Evolutionary conservation across 2,888 invertebrate genomes (phyloP), one percentile per base, ranked within the genome.

Genomic region (Hemistola chrysoprasaria): DNA sequence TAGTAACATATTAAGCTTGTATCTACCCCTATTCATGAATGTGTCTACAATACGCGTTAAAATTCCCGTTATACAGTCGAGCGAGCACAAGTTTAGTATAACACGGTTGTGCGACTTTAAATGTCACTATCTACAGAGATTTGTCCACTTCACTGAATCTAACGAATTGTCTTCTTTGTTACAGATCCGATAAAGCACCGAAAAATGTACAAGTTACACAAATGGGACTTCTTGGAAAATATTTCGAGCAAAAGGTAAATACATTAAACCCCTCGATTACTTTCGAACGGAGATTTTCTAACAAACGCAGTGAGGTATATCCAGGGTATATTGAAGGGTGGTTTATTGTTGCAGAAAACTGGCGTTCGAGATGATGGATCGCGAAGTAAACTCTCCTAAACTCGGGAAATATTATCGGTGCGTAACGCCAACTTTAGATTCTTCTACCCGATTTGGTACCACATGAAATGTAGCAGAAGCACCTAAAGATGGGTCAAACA

Each of bases 401-500:
- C 58, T 33, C 32, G 65, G 59, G 55, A 71, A 67, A 56, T 71
- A 59, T 62, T 62, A 59, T 44, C 57, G 56, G 33, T 44, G 60
- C 39, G 33, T 65, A 22, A 49, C 59, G 45, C 67, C 69, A 59
- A 64, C 57, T 43, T 42, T 51, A 50, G 62, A 63, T 55, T 61
- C 47, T 39, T 37, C 62, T 49, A 51, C 60, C 28, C 59, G 55
- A 22, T 52, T 56, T 50, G 71, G 64, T 54, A 60, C 62, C 26
- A 72, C 76, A 62, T 86, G 70, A 86, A 75, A 84, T 78, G 77
- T 78, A 76, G 71, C 45, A 24, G 5, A 56, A 40, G 55, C 31
- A 52, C 42, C 45, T 22, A 62, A 50, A 82, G 65, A 88, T 88
- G 87, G 87, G 83, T 54, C 85, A 85, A 62, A 65, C 75, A 47